Base-by-base conservation (phyloP, 2,797 vertebrate genomes). In the Acipenser transmontanus region DNA sequence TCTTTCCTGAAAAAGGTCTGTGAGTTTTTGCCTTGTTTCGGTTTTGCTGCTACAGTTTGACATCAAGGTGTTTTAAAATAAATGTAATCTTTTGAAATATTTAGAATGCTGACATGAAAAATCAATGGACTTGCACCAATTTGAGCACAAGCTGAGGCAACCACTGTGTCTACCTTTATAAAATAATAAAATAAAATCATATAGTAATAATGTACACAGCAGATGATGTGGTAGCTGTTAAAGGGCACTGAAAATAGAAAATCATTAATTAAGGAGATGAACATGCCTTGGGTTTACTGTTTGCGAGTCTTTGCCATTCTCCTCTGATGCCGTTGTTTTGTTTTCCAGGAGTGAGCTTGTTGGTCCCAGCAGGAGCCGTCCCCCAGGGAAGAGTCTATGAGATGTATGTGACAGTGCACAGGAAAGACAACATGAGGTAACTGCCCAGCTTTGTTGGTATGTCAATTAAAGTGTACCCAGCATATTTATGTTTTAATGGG, bases 321-420 rank as follows among this genome's bases (percentile, higher is more conserved):
- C n/a, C 65, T 67, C 63, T 59, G 69, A 67, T 67, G 49, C 74
- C 66, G 61, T 71, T 60, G 34, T 61, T 71, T 64, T 69, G 66
- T 74, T 72, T 65, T 79, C 77, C 87, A 99, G 95, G 97, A 78
- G 93, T 99, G 70, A 98, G 97, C 82, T 87, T 99, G 86, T 88
- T 99, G 78, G 93, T 98, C 83, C 97, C 97, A 72, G 95, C 96
- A 0, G 96, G 97, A 70, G 94, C 95, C 0, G 81, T 99, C 84
- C 97, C 97, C 79, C 97, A 98, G 86, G 97, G 97, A 71, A 91
- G 96, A 84, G 94, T 95, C 72, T 99, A 98, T 69, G 97, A 99
- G 87, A 98, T 99, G 95, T 98, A 96, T 71, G 91, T 99, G 91
- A 98, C 95, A 9, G 95, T 99, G 73, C 95, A 98, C 87, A 94